Base-by-base conservation (phyloP, 2,888 invertebrate species). In the Drosophila macrothrix region DNA sequence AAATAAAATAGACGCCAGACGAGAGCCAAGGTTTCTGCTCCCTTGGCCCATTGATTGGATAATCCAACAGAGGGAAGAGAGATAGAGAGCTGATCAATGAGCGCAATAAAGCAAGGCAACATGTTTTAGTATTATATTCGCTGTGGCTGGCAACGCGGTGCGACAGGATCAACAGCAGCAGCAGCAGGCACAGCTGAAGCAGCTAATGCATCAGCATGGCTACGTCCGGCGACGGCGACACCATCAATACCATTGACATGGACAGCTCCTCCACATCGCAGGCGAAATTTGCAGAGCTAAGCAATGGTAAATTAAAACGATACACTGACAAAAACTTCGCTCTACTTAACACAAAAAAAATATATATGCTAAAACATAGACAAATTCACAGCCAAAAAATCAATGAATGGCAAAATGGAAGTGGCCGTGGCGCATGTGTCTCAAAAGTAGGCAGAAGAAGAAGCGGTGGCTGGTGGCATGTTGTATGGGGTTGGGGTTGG, bases 241-340 rank as follows among this genome's bases (percentile, higher is more conserved):
- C 94, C 92, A 94, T 96, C 93, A 96, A 96, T 94, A 95, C 95
- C 93, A 96, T 97, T 92, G 96, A 97, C 95, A 95, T 96, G 94
- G 96, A 96, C 94, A 95, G 95, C 93, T 95, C 95, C 92, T 92
- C 93, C 4, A 94, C 94, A 88, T 93, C 94, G 76, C 94, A 94
- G 93, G 96, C 95, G 91, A 94, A 95, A 91, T 95, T 94, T 75
- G 94, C 94, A 80, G 94, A 94, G 22, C 94, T 94, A 73, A 88
- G 84, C 77, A 84, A 84, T 77, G 82, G 80, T 82, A 88, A 88
- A 90, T 74, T 88, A 90, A 75, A 41, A n/a, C 12, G 14, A 50
- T 10, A n/a, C 28, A n/a, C 10, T 28, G 25, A 25, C 55, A 43
- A 37, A 28, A 46, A 31, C 19, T 37, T 16, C 16, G n/a, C 16